A percentile compares a stretch with the other conserved stretches of the same genome.
Evolutionary conservation across 2,888 invertebrate genomes (phyloP).

Genomic region (Trissolcus brochymenae): DNA sequence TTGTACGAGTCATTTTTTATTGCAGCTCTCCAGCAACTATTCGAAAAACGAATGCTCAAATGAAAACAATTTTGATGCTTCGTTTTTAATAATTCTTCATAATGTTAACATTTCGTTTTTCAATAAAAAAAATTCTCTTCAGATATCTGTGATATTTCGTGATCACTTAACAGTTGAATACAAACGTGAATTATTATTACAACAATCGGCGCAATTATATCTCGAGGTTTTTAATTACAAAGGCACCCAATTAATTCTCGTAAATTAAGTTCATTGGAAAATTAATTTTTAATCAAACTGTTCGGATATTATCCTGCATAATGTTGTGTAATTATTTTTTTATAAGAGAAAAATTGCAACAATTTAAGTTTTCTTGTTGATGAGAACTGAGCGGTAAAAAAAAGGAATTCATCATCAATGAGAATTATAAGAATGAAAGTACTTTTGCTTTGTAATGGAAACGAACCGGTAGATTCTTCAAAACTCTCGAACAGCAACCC

Average conservation of each 20-base stretch:
- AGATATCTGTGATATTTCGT: too few relatives aligned
- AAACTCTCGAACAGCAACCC: constrained; percentile 28
- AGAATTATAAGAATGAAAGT: neutral
- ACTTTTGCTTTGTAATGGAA: constrained; percentile 12
- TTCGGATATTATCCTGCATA: neutral
- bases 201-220: too few relatives aligned
- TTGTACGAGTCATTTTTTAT: constrained; percentile 42
- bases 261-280: neutral
- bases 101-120: too few relatives aligned
- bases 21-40: neutral
- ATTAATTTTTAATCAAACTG: neutral
- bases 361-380: neutral
- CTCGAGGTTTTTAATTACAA: too few relatives aligned
- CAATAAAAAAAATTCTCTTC: too few relatives aligned
- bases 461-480: constrained; percentile 24
- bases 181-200: too few relatives aligned
- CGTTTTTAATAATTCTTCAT: too few relatives aligned
- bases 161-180: too few relatives aligned
- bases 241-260: too few relatives aligned
- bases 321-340: neutral
- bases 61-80: neutral
- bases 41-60: neutral
- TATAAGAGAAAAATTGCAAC: neutral
- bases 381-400: neutral
- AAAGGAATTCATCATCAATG: neutral